Percentiles rank a stretch among this genome's conserved stretches.
These are phyloP conservation scores for Chrysotoxum bicinctum DNA, from an alignment of 2,888 invertebrate species.

Conservation along the genomic window DNA sequence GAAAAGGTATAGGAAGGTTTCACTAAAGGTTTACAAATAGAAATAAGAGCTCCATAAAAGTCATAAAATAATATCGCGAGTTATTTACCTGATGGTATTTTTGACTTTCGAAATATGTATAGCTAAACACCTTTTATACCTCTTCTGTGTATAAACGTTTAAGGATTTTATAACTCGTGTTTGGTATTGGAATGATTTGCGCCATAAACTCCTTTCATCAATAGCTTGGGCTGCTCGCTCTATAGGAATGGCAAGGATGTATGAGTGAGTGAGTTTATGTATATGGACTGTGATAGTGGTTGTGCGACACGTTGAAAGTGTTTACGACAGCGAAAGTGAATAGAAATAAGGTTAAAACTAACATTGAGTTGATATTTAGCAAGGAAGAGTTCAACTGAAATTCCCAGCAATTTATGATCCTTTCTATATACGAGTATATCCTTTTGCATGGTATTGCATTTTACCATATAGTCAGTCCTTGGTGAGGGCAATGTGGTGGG, in stretches of 20 bases:
- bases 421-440: slow-evolving; percentile 23
- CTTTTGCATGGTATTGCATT: slow-evolving; percentile 60
- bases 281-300: neutral
- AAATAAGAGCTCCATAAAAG: slow-evolving; percentile 45
- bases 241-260: neutral
- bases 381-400: slow-evolving; percentile 53
- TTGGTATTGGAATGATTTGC: slow-evolving; percentile 67
- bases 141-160: slow-evolving; percentile 10
- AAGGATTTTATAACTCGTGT: slow-evolving; percentile 66
- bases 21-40: slow-evolving; percentile 27
- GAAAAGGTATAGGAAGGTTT: slow-evolving; percentile 12
- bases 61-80: slow-evolving; percentile 50
- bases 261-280: neutral
- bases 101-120: slow-evolving; percentile 26
- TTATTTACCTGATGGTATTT: slow-evolving; percentile 30
- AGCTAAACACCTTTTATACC: slow-evolving; percentile 36
- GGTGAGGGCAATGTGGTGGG: slow-evolving; percentile 20
- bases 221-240: neutral
- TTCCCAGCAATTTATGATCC: slow-evolving; percentile 62
- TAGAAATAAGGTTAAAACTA: slow-evolving; percentile 63
- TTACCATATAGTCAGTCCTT: neutral
- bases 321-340: slow-evolving; percentile 70
- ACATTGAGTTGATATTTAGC: slow-evolving; percentile 49
- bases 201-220: slow-evolving; percentile 67
- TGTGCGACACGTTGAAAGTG: slow-evolving; percentile 23